Conservation (phyloP, 92 coral and sea anemone species). For the Parazoanthus swiftii region DNA sequence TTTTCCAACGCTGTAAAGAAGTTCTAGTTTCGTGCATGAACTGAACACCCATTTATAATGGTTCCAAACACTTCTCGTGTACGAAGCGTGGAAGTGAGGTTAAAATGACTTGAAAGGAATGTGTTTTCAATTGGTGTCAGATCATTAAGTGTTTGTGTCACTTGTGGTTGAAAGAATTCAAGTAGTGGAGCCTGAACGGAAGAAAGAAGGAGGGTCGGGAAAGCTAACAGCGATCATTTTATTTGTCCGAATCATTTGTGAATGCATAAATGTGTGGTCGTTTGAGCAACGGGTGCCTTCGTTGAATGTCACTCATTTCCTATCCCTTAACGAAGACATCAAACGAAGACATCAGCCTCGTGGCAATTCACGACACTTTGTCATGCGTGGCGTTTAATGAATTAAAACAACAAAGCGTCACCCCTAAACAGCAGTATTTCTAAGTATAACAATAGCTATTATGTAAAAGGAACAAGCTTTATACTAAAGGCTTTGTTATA, state of each 20-base stretch:
- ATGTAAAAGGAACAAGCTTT: background rate
- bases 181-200: background rate
- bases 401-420: background rate
- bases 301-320: background rate
- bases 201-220: slow-evolving; percentile 2
- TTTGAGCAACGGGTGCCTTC: background rate
- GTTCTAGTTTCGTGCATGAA: background rate
- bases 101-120: background rate
- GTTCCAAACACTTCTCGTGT: background rate
- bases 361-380: background rate
- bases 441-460: background rate
- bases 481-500: too few species aligned
- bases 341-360: background rate
- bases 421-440: background rate
- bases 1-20: background rate
- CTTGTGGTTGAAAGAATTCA: slow-evolving; percentile 11
- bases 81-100: background rate
- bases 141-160: slow-evolving; percentile 3
- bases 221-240: slow-evolving; percentile 11
- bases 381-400: background rate
- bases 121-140: slow-evolving; percentile 11
- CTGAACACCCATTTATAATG: background rate
- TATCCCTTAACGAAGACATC: too few species aligned
- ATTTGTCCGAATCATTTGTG: background rate
- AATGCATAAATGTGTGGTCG: background rate